These are phyloP conservation scores for Troides oblongomaculatus DNA, from an alignment of 2,888 invertebrate genomes.

Conservation along the genomic window DNA sequence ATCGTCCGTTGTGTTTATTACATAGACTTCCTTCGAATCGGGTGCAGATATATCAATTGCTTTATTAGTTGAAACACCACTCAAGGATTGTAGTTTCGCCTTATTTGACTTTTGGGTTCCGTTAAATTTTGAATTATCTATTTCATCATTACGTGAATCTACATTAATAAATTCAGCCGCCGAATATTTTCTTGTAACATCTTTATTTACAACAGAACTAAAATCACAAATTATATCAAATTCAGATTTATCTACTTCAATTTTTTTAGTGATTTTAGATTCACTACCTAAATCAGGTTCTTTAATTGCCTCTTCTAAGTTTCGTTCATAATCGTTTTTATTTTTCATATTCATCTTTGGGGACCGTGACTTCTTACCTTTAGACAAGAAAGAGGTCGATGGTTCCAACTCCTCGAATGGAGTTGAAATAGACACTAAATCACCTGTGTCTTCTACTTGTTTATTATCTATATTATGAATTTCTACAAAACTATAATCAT, in stretches of 20 bases:
- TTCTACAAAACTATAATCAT: conserved; percentile 72
- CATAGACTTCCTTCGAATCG: conserved; percentile 67
- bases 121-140: conserved; percentile 34
- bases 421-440: conserved; percentile 68
- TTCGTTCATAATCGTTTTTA: conserved; percentile 43
- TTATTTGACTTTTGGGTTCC: conserved; percentile 55
- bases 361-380: conserved; percentile 56
- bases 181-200: conserved; percentile 20
- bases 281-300: conserved; percentile 41
- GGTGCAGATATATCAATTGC: conserved; percentile 48
- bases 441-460: conserved; percentile 55
- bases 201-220: conserved; percentile 5
- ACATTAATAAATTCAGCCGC: conserved; percentile 17
- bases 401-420: conserved; percentile 60
- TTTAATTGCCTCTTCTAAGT: conserved; percentile 39
- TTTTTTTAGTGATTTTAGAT: conserved; percentile 25
- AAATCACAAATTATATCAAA: conserved; percentile 24
- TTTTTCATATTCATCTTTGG: conserved; percentile 58
- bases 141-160: conserved; percentile 24
- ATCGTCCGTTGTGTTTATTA: conserved; percentile 69
- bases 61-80: conserved; percentile 54
- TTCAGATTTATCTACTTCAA: conserved; percentile 4
- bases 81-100: conserved; percentile 55
- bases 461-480: conserved; percentile 73
- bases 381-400: conserved; percentile 47